Conservation (phyloP, 2,113 vertebrate species). For the Diphyllodes magnificus region DNA sequence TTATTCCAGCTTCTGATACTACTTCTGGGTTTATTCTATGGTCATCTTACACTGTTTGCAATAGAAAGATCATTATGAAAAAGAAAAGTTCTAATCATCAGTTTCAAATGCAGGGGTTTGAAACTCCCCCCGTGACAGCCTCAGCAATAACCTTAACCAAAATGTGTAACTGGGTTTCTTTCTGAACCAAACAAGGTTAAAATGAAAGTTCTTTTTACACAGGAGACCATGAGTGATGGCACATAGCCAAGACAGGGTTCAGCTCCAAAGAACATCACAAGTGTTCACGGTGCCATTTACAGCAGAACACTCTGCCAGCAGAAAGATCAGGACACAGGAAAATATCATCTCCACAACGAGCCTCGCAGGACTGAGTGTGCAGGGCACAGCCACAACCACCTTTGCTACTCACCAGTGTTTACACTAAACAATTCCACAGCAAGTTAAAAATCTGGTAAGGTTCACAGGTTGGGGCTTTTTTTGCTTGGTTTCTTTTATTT, state of each 20-base stretch:
- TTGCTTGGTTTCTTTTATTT: neutral
- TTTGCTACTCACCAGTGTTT: neutral
- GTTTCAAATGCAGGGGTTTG: conserved; percentile 14
- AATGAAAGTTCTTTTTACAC: conserved; percentile 22
- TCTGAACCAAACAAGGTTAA: conserved; percentile 26
- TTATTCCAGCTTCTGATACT: neutral
- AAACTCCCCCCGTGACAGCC: conserved; percentile 16
- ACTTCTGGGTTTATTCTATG: neutral
- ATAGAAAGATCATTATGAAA: conserved; percentile 53
- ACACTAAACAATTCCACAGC: neutral
- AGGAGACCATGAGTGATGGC: neutral
- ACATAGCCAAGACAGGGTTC: neutral
- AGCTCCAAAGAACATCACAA: neutral
- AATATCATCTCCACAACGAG: neutral
- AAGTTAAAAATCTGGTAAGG: neutral
- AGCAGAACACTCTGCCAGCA: neutral
- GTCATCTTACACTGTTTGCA: neutral
- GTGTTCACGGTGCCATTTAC: neutral
- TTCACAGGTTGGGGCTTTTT: neutral
- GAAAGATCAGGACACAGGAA: neutral
- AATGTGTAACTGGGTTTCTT: neutral
- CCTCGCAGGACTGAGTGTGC: accelerated
- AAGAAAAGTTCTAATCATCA: conserved; percentile 65
- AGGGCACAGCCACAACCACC: neutral
- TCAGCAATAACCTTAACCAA: conserved; percentile 3